Conservation (phyloP, 2,113 vertebrate genomes). For the Proterorhinus semilunaris region DNA sequence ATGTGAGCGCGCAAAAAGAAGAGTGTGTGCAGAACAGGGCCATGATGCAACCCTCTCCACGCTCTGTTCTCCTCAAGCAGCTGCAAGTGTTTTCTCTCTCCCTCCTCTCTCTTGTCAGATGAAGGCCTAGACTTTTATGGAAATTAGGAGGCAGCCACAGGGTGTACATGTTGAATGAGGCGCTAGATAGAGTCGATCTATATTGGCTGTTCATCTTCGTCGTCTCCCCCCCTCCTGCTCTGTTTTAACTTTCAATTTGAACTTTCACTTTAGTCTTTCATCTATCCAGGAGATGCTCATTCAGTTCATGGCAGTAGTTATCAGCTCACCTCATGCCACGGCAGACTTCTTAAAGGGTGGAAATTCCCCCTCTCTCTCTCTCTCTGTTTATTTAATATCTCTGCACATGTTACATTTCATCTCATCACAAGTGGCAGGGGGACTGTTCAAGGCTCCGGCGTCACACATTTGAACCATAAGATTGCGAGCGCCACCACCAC, state of each 20-base stretch:
- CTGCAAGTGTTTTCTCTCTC: constrained; percentile 46
- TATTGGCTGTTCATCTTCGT: constrained; percentile 72
- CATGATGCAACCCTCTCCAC: constrained; percentile 63
- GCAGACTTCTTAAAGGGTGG: constrained; percentile 60
- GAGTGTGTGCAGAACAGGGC: constrained; percentile 47
- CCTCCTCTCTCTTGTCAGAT: constrained; percentile 62
- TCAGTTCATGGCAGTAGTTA: constrained; percentile 68
- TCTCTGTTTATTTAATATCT: constrained; percentile 61
- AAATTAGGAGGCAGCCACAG: constrained; percentile 74
- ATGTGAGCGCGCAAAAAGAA: constrained; percentile 39
- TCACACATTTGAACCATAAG: constrained; percentile 69
- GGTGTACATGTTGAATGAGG: constrained; percentile 72
- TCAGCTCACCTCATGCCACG: constrained; percentile 61
- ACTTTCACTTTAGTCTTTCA: constrained; percentile 68
- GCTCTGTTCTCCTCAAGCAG: constrained; percentile 60
- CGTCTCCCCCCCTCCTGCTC: constrained; percentile 13
- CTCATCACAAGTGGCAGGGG: constrained; percentile 50
- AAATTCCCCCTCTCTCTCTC: constrained; percentile 37
- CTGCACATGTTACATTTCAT: constrained; percentile 63
- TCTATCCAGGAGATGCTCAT: constrained; percentile 67
- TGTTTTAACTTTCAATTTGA: constrained; percentile 74
- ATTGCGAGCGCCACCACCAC: constrained; percentile 64
- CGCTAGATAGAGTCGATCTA: constrained; percentile 70
- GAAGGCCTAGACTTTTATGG: constrained; percentile 75
- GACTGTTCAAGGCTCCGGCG: constrained; percentile 66